phyloP scores from a whole-genome alignment of 2,888 invertebrate species.

The Lepidocyrtinus sp. region DNA sequence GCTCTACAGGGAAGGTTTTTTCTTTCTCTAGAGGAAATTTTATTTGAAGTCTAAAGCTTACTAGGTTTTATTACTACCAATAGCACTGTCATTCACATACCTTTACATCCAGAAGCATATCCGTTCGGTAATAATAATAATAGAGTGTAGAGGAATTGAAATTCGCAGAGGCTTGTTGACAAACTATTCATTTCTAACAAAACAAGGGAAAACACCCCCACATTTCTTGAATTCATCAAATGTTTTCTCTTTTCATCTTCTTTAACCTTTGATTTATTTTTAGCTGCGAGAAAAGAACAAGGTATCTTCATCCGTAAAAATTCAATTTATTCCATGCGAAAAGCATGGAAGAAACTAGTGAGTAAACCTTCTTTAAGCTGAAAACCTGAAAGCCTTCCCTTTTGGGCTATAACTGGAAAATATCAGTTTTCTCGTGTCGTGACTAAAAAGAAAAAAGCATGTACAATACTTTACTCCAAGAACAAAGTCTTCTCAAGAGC shows the following conservation, averaged over 20 bases:
- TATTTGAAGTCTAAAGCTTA: too few species aligned
- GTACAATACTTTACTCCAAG: not conserved
- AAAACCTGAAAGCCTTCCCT: not conserved
- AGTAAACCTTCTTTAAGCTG: not conserved
- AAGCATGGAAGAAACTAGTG: not conserved
- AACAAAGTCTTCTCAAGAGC: not conserved
- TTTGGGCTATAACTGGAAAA: not conserved
- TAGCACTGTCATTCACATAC: too few species aligned
- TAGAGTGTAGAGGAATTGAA: too few species aligned
- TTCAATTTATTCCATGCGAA: conserved; percentile 35
- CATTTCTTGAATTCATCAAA: conserved; percentile 34
- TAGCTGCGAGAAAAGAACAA: not conserved
- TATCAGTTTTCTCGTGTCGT: not conserved
- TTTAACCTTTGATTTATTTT: not conserved
- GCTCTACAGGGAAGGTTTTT: not conserved
- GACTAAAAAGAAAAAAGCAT: not conserved
- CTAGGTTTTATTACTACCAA: too few species aligned
- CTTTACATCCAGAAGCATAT: too few species aligned
- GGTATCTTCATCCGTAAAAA: conserved; percentile 35
- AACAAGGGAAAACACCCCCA: not conserved
- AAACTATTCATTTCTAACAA: not conserved
- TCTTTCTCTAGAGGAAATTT: too few species aligned
- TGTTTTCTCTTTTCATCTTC: conserved; percentile 16
- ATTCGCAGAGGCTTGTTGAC: not conserved
- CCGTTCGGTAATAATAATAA: too few species aligned